Evolutionary conservation across 1,140 invertebrate genomes (phyloP).

Genomic region (Pogonognathellus flavescens): DNA sequence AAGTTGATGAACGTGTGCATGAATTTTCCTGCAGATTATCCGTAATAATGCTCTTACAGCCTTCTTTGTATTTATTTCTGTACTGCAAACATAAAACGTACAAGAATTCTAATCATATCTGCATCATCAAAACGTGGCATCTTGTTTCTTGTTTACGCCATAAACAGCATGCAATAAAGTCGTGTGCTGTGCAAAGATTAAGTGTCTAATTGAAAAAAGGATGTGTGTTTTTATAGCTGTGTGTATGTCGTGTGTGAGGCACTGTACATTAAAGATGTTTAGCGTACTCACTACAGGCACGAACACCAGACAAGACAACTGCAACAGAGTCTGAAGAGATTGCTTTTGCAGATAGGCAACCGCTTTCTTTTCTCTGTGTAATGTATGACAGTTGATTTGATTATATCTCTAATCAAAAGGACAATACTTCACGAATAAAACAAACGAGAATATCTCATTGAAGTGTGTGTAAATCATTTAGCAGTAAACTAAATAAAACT

Average conservation of each 20-base stretch:
- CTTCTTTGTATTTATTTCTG: too few relatives aligned
- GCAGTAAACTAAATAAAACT: not conserved
- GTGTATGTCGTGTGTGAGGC: constrained; percentile 3
- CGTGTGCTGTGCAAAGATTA: constrained; percentile 7
- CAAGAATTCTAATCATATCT: not conserved
- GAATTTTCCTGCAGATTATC: too few relatives aligned
- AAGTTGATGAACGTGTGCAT: too few relatives aligned
- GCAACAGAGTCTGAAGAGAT: constrained; percentile 9
- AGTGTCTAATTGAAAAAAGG: constrained; percentile 34
- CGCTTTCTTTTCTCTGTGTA: constrained; percentile 27
- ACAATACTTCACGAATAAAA: constrained; percentile 20
- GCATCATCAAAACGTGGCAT: not conserved
- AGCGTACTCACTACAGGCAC: constrained; percentile 11
- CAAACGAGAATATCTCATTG: constrained; percentile 12
- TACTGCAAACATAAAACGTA: too few relatives aligned
- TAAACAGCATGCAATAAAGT: constrained; percentile 2
- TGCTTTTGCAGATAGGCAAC: constrained; percentile 14
- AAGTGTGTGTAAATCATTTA: constrained; percentile 38
- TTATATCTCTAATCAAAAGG: constrained; percentile 32
- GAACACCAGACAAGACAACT: constrained; percentile 19
- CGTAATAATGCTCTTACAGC: too few relatives aligned
- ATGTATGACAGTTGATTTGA: constrained; percentile 37
- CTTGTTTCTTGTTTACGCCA: constrained; percentile 5
- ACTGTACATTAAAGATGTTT: constrained; percentile 15
- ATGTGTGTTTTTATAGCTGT: not conserved